A percentile compares a stretch with the other conserved stretches of the same genome.
Evolutionary conservation across 2,113 vertebrate genomes (phyloP).

Genomic region (Nicator chloris): DNA sequence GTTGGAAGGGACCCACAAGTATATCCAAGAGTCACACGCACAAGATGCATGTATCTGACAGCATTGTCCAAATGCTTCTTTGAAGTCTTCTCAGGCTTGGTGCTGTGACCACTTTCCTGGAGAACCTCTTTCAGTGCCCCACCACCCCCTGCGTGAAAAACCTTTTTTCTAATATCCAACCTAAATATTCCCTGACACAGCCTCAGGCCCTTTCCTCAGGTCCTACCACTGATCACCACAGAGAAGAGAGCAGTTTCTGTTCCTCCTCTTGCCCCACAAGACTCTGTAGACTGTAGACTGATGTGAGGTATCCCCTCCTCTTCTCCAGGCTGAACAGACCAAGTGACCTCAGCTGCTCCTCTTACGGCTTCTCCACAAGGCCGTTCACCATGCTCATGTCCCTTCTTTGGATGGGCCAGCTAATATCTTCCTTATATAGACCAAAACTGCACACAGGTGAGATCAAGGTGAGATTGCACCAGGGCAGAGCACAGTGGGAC

Average conservation of each 20-base stretch:
- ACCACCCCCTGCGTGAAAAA: accelerated
- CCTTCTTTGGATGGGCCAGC: not conserved
- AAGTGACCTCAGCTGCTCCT: not conserved
- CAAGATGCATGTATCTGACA: not conserved
- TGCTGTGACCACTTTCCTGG: not conserved
- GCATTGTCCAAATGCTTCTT: not conserved
- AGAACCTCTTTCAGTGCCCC: not conserved
- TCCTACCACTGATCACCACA: not conserved
- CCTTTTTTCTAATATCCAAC: not conserved
- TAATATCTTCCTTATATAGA: not conserved
- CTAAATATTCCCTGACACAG: not conserved
- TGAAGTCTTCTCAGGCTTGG: not conserved
- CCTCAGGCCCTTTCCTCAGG: not conserved
- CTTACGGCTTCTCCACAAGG: not conserved
- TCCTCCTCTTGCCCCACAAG: accelerated
- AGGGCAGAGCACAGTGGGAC: not conserved
- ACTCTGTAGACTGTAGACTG: not conserved
- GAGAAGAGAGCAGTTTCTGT: not conserved
- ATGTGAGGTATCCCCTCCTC: not conserved
- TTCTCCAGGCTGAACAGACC: not conserved
- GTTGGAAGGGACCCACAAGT: not conserved
- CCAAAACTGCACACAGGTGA: not conserved
- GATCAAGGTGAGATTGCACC: not conserved
- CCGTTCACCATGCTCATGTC: accelerated
- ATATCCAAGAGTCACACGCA: not conserved